These are phyloP conservation scores for Drosophila maculinotata DNA, from an alignment of 2,888 invertebrate species.

Conservation along the genomic window DNA sequence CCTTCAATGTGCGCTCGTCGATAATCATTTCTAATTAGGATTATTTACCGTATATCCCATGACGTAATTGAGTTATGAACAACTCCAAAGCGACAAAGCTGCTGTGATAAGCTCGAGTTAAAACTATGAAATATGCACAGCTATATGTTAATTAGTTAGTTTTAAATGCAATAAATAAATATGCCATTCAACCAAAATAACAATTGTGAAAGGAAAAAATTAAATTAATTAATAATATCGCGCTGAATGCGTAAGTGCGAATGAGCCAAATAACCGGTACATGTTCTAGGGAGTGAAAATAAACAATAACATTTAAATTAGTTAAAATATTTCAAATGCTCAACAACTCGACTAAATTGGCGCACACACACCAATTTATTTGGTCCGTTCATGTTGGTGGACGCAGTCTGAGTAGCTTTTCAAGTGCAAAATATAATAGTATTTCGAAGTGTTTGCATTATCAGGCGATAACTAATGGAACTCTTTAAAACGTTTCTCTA, in stretches of 20 bases:
- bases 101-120: slow-evolving; percentile 31
- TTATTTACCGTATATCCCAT: slow-evolving; percentile 29
- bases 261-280: slow-evolving; percentile 6
- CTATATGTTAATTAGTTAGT: slow-evolving; percentile 37
- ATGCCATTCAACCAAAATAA: slow-evolving; percentile 14
- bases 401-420: slow-evolving; percentile 36
- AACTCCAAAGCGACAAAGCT: slow-evolving; percentile 14
- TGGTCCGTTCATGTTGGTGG: slow-evolving; percentile 51
- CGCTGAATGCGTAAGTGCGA: slow-evolving; percentile 1
- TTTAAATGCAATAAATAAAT: slow-evolving; percentile 45
- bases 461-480: slow-evolving; percentile 48
- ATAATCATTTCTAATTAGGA: slow-evolving; percentile 55
- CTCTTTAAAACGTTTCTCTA: slow-evolving; percentile 48
- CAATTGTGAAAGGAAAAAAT: slow-evolving; percentile 20
- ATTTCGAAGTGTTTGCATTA: slow-evolving; percentile 7
- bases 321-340: slow-evolving; percentile 27
- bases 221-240: slow-evolving; percentile 41
- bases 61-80: slow-evolving; percentile 57
- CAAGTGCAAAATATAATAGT: slow-evolving; percentile 19
- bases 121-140: slow-evolving; percentile 30
- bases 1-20: slow-evolving; percentile 14
- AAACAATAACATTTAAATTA: slow-evolving; percentile 55
- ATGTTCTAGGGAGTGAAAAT: slow-evolving; percentile 9
- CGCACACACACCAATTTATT: neutral
- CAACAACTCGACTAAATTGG: slow-evolving; percentile 4